These are phyloP conservation scores for Enteromius radiatus DNA, from an alignment of 2,797 vertebrate genomes.

Conservation along the genomic window DNA sequence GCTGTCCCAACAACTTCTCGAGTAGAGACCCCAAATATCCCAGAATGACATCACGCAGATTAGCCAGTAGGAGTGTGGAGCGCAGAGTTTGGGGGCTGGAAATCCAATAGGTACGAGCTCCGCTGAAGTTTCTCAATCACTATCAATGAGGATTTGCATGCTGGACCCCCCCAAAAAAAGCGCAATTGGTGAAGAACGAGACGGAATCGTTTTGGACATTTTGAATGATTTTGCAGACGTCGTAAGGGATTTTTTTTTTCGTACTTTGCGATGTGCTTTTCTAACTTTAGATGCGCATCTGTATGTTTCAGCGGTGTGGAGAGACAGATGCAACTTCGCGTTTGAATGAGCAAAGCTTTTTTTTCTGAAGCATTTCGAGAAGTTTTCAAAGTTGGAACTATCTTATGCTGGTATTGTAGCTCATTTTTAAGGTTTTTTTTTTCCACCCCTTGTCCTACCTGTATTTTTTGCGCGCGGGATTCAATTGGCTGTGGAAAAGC, in stretches of 20 bases:
- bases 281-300: slow-evolving; percentile 35
- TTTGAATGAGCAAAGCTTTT: slow-evolving; percentile 58
- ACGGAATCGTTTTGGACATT: slow-evolving; percentile 4
- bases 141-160: slow-evolving; percentile 38
- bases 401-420: slow-evolving; percentile 13
- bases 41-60: slow-evolving; percentile 78
- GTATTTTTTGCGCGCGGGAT: slow-evolving; percentile 2
- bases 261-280: slow-evolving; percentile 46
- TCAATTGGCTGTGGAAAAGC: background rate
- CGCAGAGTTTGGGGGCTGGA: slow-evolving; percentile 74
- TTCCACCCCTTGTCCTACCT: background rate
- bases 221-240: slow-evolving; percentile 7
- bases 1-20: slow-evolving; percentile 40
- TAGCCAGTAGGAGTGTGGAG: slow-evolving; percentile 76
- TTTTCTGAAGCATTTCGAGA: slow-evolving; percentile 18
- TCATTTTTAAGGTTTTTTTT: background rate
- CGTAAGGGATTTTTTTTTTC: background rate
- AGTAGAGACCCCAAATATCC: slow-evolving; percentile 54
- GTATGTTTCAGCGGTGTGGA: slow-evolving; percentile 58
- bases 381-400: slow-evolving; percentile 43
- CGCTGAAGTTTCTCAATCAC: slow-evolving; percentile 58
- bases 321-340: slow-evolving; percentile 51
- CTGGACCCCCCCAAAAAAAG: slow-evolving; percentile 3
- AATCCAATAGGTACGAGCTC: slow-evolving; percentile 60
- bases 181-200: slow-evolving; percentile 1